Conservation (phyloP, 2,797 vertebrate genomes). For the Gymnodraco acuticeps region DNA sequence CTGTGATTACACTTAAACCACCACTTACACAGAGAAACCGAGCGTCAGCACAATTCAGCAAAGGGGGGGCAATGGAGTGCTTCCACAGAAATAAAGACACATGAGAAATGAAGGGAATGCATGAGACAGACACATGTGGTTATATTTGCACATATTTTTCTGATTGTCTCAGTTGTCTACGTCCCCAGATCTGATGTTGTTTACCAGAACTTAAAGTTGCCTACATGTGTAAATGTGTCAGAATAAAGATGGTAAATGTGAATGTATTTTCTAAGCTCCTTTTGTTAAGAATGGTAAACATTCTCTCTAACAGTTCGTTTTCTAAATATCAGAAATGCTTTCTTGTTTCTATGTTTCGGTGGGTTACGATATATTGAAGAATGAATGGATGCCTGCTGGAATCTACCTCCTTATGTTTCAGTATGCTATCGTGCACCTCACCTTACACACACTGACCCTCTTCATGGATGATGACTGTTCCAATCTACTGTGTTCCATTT, state of each 20-base stretch:
- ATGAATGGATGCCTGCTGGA: neutral
- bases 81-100: neutral
- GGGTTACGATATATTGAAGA: neutral
- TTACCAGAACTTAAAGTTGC: neutral
- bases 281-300: neutral
- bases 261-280: neutral
- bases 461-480: neutral
- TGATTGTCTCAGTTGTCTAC: neutral
- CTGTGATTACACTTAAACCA: conserved; percentile 71
- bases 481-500: neutral
- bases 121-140: neutral
- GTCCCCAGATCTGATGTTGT: neutral
- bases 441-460: neutral
- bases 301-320: neutral
- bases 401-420: neutral
- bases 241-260: neutral
- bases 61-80: neutral
- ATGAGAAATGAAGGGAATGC: neutral
- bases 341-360: neutral
- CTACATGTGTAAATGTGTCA: neutral
- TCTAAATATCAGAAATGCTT: neutral
- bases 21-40: conserved; percentile 43
- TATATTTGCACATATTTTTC: neutral
- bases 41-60: conserved; percentile 35
- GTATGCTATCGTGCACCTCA: neutral